Evolutionary conservation across 2,797 vertebrate species (phyloP).

Genomic region (Nyctibius grandis): DNA sequence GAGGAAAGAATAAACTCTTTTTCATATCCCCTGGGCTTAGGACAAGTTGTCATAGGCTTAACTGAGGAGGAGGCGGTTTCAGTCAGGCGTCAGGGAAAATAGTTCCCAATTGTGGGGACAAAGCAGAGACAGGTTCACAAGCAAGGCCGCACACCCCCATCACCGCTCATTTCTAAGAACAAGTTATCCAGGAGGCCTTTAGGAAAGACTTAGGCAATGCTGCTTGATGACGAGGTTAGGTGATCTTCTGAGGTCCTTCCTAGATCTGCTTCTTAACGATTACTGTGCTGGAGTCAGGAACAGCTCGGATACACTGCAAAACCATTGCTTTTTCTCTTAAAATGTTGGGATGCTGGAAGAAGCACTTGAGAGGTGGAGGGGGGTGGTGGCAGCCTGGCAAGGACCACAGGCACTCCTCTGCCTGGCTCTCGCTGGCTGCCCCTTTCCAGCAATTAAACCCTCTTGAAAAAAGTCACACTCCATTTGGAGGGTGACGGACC

Average conservation of each 20-base stretch:
- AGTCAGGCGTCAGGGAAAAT: background rate
- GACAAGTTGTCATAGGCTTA: constrained; percentile 18
- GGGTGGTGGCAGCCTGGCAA: background rate
- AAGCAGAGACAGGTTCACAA: background rate
- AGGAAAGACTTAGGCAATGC: background rate
- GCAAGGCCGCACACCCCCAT: background rate
- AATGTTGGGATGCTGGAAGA: background rate
- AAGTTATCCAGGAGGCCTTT: background rate
- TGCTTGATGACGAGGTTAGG: background rate
- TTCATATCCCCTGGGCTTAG: constrained; percentile 14
- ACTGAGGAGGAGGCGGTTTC: background rate
- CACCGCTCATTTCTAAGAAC: background rate
- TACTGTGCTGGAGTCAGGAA: fast-evolving
- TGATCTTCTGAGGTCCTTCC: background rate
- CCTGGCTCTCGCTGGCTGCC: fast-evolving
- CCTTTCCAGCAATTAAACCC: background rate
- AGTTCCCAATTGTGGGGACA: background rate
- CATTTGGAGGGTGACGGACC: fast-evolving
- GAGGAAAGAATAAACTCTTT: constrained; percentile 10
- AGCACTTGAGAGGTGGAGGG: background rate
- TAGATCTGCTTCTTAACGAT: background rate
- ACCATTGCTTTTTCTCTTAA: background rate
- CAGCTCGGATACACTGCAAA: background rate
- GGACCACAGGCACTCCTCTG: background rate
- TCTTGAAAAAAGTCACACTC: background rate